Evolutionary conservation across 2,797 vertebrate species (phyloP).

Genomic region (Acanthopagrus latus): DNA sequence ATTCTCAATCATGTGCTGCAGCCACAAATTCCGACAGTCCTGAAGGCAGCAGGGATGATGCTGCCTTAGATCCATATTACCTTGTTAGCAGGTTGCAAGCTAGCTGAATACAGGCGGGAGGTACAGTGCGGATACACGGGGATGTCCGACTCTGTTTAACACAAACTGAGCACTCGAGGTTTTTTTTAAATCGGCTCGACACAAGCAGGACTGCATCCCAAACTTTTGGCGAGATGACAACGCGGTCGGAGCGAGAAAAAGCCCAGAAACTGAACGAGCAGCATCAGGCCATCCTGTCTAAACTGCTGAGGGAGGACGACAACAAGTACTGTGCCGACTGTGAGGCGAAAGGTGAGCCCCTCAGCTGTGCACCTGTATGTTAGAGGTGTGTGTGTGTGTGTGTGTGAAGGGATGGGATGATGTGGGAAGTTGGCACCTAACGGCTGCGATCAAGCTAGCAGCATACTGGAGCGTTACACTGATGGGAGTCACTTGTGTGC

Average conservation of each 20-base stretch:
- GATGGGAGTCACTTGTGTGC: constrained; percentile 13
- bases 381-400: neutral
- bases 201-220: neutral
- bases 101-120: constrained; percentile 34
- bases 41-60: constrained; percentile 73
- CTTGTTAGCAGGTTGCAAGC: constrained; percentile 66
- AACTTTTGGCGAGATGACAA: constrained; percentile 84
- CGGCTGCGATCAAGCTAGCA: constrained; percentile 34
- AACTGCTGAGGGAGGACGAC: constrained; percentile 91
- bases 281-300: constrained; percentile 92
- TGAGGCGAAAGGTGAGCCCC: constrained; percentile 90
- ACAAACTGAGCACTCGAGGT: constrained; percentile 10
- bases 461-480: neutral
- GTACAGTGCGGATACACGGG: constrained; percentile 19
- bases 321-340: constrained; percentile 96
- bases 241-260: constrained; percentile 93
- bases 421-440: constrained; percentile 14
- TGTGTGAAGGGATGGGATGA: neutral
- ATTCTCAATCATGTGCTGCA: accelerated
- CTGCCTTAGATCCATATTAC: constrained; percentile 48
- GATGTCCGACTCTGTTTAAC: constrained; percentile 56
- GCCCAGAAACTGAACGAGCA: constrained; percentile 95
- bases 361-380: neutral
- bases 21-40: constrained; percentile 43
- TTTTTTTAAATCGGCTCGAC: constrained; percentile 3